Conservation (phyloP, 2,888 invertebrate genomes). For the Heliconius cydno region DNA sequence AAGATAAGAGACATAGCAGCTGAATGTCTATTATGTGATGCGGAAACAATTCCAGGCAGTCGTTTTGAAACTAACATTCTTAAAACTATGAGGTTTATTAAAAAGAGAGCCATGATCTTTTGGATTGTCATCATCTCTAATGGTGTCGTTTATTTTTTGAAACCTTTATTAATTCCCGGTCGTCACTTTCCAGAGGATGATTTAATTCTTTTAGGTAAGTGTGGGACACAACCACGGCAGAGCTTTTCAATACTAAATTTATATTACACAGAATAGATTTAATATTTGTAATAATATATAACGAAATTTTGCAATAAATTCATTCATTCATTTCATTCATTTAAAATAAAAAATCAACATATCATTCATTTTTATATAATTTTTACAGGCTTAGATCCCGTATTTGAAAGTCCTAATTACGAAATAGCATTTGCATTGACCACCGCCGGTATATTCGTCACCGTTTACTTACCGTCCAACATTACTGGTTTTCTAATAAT, state of each 20-base stretch:
- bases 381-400: constrained; percentile 52
- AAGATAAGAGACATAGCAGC: constrained; percentile 8
- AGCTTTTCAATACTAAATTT: too few relatives aligned
- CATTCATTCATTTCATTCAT: too few relatives aligned
- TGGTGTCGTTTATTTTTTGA: constrained; percentile 53
- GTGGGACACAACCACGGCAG: too few relatives aligned
- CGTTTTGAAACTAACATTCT: constrained; percentile 6
- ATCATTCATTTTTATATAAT: constrained; percentile 23
- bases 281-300: too few relatives aligned
- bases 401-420: constrained; percentile 36
- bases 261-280: too few relatives aligned
- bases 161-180: constrained; percentile 55
- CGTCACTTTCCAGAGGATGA: constrained; percentile 56
- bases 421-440: constrained; percentile 34
- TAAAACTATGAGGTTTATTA: constrained; percentile 51
- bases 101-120: constrained; percentile 59
- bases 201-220: constrained; percentile 54
- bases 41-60: background rate
- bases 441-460: constrained; percentile 9
- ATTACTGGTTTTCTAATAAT: constrained; percentile 57
- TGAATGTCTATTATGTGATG: constrained; percentile 9
- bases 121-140: constrained; percentile 60
- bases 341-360: background rate
- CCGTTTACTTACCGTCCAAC: constrained; percentile 52
- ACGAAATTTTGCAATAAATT: too few relatives aligned